Conservation (phyloP, 2,888 invertebrate species). For the Digitonthophagus gazella region DNA sequence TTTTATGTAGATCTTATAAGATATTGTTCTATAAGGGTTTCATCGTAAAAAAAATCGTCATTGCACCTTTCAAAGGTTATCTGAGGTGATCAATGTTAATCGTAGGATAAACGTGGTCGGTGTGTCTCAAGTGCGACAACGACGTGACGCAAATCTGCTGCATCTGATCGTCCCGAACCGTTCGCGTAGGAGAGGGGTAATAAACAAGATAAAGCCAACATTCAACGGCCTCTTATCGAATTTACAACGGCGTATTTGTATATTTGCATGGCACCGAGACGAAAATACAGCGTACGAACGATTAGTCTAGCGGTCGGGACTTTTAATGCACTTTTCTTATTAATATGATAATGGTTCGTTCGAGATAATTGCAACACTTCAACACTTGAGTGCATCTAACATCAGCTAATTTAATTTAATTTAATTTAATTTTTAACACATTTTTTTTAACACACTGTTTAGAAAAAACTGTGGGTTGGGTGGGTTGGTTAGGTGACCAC, state of each 20-base stretch:
- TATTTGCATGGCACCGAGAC: not conserved
- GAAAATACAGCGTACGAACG: not conserved
- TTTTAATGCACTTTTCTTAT: not conserved
- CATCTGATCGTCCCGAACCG: constrained; percentile 6
- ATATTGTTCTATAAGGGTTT: not conserved
- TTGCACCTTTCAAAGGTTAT: constrained; percentile 13
- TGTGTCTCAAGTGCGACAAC: constrained; percentile 10
- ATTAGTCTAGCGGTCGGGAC: not conserved
- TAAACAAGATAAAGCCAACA: constrained; percentile 14
- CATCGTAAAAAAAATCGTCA: not conserved
- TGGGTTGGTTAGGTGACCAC: too few relatives aligned
- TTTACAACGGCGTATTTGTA: constrained; percentile 13
- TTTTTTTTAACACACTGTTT: too few relatives aligned
- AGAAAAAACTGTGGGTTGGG: too few relatives aligned
- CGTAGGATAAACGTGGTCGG: constrained; percentile 6
- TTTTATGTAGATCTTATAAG: too few relatives aligned
- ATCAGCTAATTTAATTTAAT: too few relatives aligned
- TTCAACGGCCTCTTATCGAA: constrained; percentile 18
- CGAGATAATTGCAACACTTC: not conserved
- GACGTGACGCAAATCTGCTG: constrained; percentile 9
- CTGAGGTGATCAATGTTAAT: constrained; percentile 6
- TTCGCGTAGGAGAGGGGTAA: constrained; percentile 10
- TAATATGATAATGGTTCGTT: not conserved
- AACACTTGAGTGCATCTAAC: too few relatives aligned
- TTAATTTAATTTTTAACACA: too few relatives aligned